These are phyloP conservation scores for Cynopterus brachyotis DNA, from an alignment of 2,113 vertebrate species.

Conservation along the genomic window DNA sequence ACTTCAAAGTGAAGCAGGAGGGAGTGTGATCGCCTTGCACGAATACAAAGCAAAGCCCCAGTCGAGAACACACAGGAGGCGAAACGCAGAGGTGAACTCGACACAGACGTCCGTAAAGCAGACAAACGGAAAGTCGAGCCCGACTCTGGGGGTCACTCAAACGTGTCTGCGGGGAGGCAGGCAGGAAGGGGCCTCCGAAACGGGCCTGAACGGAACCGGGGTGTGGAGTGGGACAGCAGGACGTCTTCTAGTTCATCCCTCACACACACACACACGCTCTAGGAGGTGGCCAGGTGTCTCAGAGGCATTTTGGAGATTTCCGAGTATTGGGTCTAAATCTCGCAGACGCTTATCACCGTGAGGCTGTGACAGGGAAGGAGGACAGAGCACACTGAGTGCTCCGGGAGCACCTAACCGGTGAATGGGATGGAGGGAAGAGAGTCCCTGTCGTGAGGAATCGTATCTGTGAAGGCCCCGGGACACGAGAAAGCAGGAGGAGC, in stretches of 20 bases:
- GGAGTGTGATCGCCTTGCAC: not conserved
- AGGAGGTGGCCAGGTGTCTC: not conserved
- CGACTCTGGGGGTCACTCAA: not conserved
- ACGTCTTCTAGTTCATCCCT: not conserved
- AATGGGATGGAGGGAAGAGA: not conserved
- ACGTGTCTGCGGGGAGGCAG: not conserved
- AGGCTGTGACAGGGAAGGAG: not conserved
- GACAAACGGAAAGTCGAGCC: not conserved
- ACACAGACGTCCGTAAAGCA: not conserved
- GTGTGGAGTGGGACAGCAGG: accelerated
- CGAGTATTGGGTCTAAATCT: not conserved
- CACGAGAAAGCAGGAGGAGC: not conserved
- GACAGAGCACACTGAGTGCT: not conserved
- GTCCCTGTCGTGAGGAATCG: not conserved
- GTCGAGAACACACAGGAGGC: not conserved
- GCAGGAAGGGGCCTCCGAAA: not conserved
- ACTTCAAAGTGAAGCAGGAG: not conserved
- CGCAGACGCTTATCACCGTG: not conserved
- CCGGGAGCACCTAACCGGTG: not conserved
- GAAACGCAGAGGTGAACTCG: not conserved
- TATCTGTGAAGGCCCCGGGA: not conserved
- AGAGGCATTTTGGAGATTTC: not conserved
- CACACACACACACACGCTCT: not conserved
- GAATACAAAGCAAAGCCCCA: not conserved
- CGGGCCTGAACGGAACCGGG: not conserved